Evolutionary conservation across 2,797 vertebrate species (phyloP).

Genomic region (Darevskia nairensis): DNA sequence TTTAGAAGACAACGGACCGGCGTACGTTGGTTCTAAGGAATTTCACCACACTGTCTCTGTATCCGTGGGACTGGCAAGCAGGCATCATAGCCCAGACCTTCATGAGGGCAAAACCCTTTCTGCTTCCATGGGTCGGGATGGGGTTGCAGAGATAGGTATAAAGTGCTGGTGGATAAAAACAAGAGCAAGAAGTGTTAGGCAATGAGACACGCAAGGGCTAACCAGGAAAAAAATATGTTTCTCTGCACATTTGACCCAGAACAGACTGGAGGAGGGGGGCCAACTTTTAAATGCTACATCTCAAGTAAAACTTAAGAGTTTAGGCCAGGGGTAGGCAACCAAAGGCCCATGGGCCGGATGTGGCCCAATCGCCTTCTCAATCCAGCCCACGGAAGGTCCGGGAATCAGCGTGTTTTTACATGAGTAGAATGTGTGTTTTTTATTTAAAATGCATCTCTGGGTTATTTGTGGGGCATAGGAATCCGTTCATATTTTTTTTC

Average conservation of each 20-base stretch:
- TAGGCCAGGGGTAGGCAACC: no score
- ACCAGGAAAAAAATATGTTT: background rate
- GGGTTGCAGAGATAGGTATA: constrained; percentile 18
- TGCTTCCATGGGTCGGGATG: background rate
- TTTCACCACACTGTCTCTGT: background rate
- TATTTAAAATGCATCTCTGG: no score
- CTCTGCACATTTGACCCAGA: background rate
- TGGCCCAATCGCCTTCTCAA: no score
- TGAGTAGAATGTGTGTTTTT: no score
- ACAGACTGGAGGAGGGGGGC: background rate
- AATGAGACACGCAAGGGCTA: no score
- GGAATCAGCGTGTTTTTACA: no score
- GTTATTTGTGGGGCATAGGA: no score
- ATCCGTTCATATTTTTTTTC: no score
- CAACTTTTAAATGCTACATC: background rate
- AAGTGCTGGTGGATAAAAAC: constrained; percentile 14
- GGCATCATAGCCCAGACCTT: background rate
- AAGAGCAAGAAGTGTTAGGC: background rate
- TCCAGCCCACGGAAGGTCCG: no score
- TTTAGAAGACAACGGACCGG: background rate
- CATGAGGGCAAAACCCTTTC: background rate
- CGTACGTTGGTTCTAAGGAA: background rate
- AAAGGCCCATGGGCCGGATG: no score
- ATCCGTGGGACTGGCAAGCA: background rate
- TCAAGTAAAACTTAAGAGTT: background rate